Conservation (phyloP, 2,113 vertebrate species). For the Pelecanoides urinatrix region DNA sequence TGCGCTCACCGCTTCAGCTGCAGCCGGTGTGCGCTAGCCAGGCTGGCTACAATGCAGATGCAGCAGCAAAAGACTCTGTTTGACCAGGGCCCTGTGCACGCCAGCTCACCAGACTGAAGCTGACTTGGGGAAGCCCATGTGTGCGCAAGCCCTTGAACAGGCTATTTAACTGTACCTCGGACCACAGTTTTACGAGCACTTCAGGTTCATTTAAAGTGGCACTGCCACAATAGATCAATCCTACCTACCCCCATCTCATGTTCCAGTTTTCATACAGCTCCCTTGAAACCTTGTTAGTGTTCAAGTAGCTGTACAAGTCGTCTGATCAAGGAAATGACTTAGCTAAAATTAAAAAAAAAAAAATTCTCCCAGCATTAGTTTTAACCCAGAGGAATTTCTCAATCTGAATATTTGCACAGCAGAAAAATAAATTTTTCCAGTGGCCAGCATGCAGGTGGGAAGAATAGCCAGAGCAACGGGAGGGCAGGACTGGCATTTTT, state of each 20-base stretch:
- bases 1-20: not conserved
- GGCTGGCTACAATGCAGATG: not conserved
- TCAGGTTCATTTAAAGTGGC: not conserved
- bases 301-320: not conserved
- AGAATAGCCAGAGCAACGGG: not conserved
- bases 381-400: not conserved
- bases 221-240: not conserved
- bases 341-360: not conserved
- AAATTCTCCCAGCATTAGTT: not conserved
- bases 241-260: not conserved
- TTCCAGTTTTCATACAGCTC: not conserved
- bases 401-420: not conserved
- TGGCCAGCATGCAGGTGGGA: not conserved
- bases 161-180: not conserved
- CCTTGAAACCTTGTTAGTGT: not conserved
- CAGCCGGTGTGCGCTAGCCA: not conserved
- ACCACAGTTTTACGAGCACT: not conserved
- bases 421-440: not conserved
- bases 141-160: not conserved
- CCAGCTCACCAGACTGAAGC: not conserved
- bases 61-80: not conserved
- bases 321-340: not conserved
- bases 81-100: not conserved
- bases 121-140: not conserved
- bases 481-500: not conserved